Conservation (phyloP, 23 tunicate genomes). For the Phallusia fumigata region DNA sequence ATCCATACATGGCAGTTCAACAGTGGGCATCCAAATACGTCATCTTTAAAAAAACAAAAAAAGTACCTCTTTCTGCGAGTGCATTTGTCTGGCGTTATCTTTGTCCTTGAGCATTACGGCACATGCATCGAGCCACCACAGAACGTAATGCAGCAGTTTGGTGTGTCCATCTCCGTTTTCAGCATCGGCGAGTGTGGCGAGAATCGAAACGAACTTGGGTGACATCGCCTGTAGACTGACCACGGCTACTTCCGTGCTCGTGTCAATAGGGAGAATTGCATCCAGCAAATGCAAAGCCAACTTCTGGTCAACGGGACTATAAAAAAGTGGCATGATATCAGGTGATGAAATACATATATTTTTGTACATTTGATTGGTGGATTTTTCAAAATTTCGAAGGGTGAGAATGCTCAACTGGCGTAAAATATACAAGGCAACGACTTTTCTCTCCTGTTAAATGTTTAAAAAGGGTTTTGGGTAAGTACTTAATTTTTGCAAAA, state of each 20-base stretch:
- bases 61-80: slow-evolving; percentile 35
- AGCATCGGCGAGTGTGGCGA: slow-evolving; percentile 70
- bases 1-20: no score
- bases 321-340: no score
- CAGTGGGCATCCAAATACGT: no score
- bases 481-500: no score
- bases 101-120: slow-evolving; percentile 22
- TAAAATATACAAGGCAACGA: no score
- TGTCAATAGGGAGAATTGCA: slow-evolving; percentile 38
- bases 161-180: slow-evolving; percentile 63
- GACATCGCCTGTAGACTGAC: slow-evolving; percentile 34
- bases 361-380: neutral
- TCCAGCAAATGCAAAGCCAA: slow-evolving; percentile 51
- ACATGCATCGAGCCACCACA: slow-evolving; percentile 63
- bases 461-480: no score
- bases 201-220: slow-evolving; percentile 51
- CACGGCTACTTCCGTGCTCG: slow-evolving; percentile 35
- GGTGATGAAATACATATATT: no score
- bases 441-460: no score
- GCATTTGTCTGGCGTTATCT: slow-evolving; percentile 28
- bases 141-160: slow-evolving; percentile 37
- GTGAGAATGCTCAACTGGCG: no score
- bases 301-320: slow-evolving; percentile 37
- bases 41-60: no score
- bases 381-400: neutral